A percentile compares a stretch with the other conserved stretches of the same genome.
Conservation (phyloP, 2,797 vertebrate species). For the Cirrhinus mrigala region DNA sequence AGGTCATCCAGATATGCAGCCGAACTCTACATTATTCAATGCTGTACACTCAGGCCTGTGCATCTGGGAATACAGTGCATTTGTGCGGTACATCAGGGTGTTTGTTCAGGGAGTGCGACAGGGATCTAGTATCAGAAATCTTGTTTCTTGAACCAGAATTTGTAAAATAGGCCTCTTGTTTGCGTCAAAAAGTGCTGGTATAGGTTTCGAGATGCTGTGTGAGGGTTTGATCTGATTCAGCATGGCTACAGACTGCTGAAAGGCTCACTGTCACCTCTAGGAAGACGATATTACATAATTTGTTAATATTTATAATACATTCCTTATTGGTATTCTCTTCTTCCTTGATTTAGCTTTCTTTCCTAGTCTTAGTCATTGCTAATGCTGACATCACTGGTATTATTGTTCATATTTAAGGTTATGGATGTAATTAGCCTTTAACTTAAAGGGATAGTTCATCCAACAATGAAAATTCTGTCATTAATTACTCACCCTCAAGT, state of each 20-base stretch:
- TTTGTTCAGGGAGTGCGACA: constrained; percentile 31
- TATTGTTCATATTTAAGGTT: neutral
- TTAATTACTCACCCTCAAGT: too few species aligned
- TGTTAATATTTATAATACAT: neutral
- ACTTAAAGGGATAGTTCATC: neutral
- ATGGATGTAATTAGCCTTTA: neutral
- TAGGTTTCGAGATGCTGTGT: neutral
- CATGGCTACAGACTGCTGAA: neutral
- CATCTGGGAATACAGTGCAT: constrained; percentile 45
- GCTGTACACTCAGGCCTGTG: constrained; percentile 40
- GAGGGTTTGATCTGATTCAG: constrained; percentile 4
- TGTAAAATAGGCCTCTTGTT: constrained; percentile 9
- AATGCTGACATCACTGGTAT: neutral
- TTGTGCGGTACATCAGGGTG: constrained; percentile 30
- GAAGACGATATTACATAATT: constrained; percentile 6
- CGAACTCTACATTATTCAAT: constrained; percentile 58
- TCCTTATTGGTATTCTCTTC: neutral
- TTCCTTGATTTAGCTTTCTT: constrained; percentile 23
- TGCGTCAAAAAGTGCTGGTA: neutral
- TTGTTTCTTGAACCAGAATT: constrained; percentile 4
- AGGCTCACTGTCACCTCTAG: neutral
- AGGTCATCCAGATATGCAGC: constrained; percentile 53
- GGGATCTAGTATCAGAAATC: constrained; percentile 16
- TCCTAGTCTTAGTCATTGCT: constrained; percentile 24
- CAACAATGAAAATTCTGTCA: too few species aligned